Evolutionary conservation across 2,113 vertebrate genomes (phyloP), one percentile per base, ranked within the genome.

Genomic region (Anthoscopus minutus): DNA sequence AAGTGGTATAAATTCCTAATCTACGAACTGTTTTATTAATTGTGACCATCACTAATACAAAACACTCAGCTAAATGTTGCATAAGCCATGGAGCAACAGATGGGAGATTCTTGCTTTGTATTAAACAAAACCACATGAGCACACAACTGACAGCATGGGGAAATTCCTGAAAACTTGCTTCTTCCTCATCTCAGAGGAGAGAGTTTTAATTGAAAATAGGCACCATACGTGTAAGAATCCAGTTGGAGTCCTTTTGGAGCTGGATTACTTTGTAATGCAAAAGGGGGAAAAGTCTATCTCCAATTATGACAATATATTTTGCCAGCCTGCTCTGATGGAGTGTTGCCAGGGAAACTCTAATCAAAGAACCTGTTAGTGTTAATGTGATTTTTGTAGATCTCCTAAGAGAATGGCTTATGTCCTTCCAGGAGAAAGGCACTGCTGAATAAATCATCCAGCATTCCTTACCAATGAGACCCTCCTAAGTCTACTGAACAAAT

Each of bases 301-400:
- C 54, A 77, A 5, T 73, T 88, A 69, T 47, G 78, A 78, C 54
- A 50, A 58, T 77, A n/a, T 51, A 88, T 92, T 96, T 91, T 91
- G 45, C 38, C 78, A 72, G 78, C 24, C 78, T 80, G 71, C 21
- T 10, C 54, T 77, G 74, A 54, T 73, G 74, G 74, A 85, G 40
- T 22, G 22, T 88, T 94, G 87, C 91, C 89, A 96, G 74, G 84
- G 74, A 89, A 92, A 85, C 74, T 87, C 88, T 90, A 86, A 82
- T 79, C 86, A 82, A 84, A 96, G 83, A 92, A 81, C 44, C 35
- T 3, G 47, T 48, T 89, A 86, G 81, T 50, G 73, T 89, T 85
- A 88, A 85, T 80, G 89, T 65, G 73, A 72, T 71, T 78, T 87
- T 73, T 61, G 80, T 85, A 73, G 66, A 54, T 89, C 70, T 94